Evolutionary conservation across 2,888 invertebrate genomes (phyloP).

Genomic region (Clistopyga incitator): DNA sequence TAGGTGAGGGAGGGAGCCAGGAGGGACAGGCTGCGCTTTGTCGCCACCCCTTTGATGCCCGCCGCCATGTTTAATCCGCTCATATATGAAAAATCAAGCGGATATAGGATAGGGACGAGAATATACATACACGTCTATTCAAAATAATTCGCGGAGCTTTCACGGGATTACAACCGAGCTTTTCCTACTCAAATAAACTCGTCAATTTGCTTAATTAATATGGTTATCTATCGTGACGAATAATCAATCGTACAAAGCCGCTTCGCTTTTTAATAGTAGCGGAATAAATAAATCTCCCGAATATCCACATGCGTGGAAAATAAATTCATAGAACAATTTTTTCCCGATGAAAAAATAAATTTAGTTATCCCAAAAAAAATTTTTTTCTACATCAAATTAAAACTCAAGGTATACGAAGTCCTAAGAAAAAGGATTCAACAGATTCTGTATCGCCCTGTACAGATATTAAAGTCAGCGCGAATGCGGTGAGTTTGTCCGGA

Average conservation of each 20-base stretch:
- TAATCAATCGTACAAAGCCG: not conserved
- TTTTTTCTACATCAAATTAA: too few relatives aligned
- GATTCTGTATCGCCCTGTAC: not conserved
- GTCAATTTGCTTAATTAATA: not conserved
- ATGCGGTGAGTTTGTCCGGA: conserved; percentile 13
- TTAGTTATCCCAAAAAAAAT: too few relatives aligned
- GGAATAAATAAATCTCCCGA: not conserved
- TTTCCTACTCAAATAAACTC: not conserved
- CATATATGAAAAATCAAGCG: conserved; percentile 65
- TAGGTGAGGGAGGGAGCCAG: conserved; percentile 55
- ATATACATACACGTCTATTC: conserved; percentile 9
- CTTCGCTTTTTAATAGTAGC: not conserved
- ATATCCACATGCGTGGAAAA: not conserved
- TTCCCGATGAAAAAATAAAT: too few relatives aligned
- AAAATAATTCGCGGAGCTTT: not conserved
- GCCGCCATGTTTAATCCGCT: conserved; percentile 73
- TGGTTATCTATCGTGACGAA: not conserved
- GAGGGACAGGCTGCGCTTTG: conserved; percentile 62
- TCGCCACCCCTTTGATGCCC: conserved; percentile 73
- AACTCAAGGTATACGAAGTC: not conserved
- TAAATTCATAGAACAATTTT: not conserved
- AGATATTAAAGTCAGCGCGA: conserved; percentile 14
- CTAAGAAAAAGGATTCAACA: too few relatives aligned
- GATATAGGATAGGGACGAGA: conserved; percentile 20
- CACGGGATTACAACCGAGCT: not conserved